phyloP scores from a whole-genome alignment of 2,797 vertebrate genomes.

The Oreochromis grahami region DNA sequence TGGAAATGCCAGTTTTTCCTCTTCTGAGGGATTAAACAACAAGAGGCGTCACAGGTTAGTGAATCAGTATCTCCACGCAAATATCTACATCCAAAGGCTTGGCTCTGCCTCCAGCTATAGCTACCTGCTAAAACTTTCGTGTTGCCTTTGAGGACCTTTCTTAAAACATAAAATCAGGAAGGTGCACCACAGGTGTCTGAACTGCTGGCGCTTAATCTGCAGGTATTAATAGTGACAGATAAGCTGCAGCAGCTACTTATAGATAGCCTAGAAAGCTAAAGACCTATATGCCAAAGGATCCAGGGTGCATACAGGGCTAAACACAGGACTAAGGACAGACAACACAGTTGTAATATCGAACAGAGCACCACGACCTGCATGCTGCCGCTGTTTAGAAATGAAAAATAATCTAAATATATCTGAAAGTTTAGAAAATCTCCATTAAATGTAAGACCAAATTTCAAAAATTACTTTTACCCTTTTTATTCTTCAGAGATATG shows the following conservation, averaged over 20 bases:
- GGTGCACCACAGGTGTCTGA: conserved; percentile 59
- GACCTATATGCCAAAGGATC: conserved; percentile 58
- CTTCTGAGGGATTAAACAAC: not conserved
- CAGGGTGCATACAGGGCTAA: conserved; percentile 25
- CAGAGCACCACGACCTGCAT: not conserved
- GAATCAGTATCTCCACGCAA: not conserved
- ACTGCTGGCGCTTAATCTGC: conserved; percentile 69
- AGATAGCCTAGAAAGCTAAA: conserved; percentile 63
- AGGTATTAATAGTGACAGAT: conserved; percentile 73
- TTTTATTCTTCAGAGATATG: not conserved
- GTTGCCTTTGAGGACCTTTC: conserved; percentile 40
- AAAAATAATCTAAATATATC: not conserved
- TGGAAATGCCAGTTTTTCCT: not conserved
- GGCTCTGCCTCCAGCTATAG: not conserved
- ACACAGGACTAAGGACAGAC: not conserved
- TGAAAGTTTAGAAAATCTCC: not conserved
- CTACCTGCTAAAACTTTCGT: not conserved
- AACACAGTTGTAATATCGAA: not conserved
- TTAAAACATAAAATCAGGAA: conserved; percentile 55
- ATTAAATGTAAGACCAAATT: not conserved
- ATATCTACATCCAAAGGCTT: not conserved
- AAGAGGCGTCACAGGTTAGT: not conserved
- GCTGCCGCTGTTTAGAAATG: not conserved
- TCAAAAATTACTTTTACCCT: not conserved
- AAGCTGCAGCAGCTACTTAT: conserved; percentile 74